Evolutionary conservation across 2,113 vertebrate species (phyloP).

Genomic region (Lagopus muta): DNA sequence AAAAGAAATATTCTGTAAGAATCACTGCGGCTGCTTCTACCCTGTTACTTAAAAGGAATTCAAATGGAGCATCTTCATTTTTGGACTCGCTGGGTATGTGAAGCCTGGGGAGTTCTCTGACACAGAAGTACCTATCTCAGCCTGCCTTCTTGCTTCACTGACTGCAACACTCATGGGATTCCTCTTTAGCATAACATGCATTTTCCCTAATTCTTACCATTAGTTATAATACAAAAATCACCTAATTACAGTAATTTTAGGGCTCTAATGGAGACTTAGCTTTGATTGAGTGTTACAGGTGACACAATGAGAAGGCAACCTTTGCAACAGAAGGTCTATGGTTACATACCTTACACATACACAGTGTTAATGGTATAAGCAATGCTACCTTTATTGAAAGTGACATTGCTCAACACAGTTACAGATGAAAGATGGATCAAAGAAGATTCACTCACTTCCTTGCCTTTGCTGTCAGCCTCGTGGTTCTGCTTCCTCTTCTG

Average conservation of each 20-base stretch:
- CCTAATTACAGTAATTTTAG: neutral
- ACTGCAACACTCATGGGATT: neutral
- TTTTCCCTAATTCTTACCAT: neutral
- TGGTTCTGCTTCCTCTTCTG: fast-evolving
- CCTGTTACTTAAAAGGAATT: neutral
- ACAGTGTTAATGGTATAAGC: fast-evolving
- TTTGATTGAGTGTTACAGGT: neutral
- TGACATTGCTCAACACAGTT: neutral
- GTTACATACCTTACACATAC: neutral
- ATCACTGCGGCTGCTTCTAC: neutral
- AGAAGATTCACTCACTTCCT: neutral
- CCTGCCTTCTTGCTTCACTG: neutral
- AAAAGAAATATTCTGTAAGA: neutral
- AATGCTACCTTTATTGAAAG: fast-evolving
- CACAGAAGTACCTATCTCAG: neutral
- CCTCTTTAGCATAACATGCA: neutral
- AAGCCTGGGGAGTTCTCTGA: neutral
- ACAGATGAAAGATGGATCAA: neutral
- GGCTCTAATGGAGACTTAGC: neutral
- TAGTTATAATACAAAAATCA: neutral
- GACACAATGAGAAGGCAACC: neutral
- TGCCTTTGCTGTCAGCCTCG: neutral
- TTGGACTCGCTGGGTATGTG: neutral
- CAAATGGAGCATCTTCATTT: neutral
- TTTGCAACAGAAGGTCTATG: neutral